These are phyloP conservation scores for Ophraella communa DNA, from an alignment of 2,888 invertebrate genomes.

Conservation along the genomic window DNA sequence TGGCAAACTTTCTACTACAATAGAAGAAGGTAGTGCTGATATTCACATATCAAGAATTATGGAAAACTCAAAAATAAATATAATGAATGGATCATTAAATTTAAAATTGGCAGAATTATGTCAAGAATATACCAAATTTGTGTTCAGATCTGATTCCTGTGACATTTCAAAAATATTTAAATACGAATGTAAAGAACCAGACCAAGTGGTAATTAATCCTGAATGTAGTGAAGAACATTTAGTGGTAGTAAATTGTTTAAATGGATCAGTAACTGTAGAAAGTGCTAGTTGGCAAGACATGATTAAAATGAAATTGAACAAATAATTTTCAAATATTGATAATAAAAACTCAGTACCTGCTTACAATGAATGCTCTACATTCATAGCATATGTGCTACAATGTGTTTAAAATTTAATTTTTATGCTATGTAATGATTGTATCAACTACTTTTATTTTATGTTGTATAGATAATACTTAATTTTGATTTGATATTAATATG, in stretches of 20 bases:
- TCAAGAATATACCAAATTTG: constrained; percentile 45
- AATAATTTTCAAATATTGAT: constrained; percentile 47
- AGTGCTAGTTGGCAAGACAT: constrained; percentile 49
- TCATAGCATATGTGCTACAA: too few relatives aligned
- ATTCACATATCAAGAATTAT: constrained; percentile 54
- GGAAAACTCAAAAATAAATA: constrained; percentile 49
- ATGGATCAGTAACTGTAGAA: constrained; percentile 43
- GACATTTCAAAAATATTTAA: constrained; percentile 38
- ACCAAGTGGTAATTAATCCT: constrained; percentile 38
- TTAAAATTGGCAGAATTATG: constrained; percentile 51
- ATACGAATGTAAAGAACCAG: constrained; percentile 28
- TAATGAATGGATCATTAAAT: constrained; percentile 47
- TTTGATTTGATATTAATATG: too few relatives aligned
- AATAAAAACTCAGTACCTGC: too few relatives aligned
- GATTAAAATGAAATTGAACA: constrained; percentile 43
- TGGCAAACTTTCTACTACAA: constrained; percentile 50
- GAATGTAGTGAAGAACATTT: constrained; percentile 29
- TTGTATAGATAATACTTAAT: too few relatives aligned
- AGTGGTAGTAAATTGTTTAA: constrained; percentile 41
- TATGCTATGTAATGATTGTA: too few relatives aligned
- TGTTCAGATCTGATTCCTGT: constrained; percentile 39
- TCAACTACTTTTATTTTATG: too few relatives aligned
- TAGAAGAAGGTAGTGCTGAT: constrained; percentile 51
- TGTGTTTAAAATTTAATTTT: too few relatives aligned
- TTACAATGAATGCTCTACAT: too few relatives aligned